These are phyloP conservation scores for Maccullochella peelii DNA, from an alignment of 2,113 vertebrate genomes.

Conservation along the genomic window DNA sequence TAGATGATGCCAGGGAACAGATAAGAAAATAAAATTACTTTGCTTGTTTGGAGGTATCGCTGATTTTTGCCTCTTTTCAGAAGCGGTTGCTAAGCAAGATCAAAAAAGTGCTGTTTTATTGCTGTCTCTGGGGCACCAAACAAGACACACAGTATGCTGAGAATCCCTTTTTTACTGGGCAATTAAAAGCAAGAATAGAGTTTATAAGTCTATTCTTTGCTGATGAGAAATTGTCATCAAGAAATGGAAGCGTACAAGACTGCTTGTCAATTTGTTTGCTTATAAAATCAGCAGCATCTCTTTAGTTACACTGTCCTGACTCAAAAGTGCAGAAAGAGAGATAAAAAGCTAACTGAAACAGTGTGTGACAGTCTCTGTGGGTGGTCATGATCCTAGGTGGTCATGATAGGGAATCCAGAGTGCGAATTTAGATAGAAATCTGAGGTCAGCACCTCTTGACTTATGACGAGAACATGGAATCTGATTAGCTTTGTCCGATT, in stretches of 20 bases:
- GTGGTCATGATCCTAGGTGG: constrained; percentile 59
- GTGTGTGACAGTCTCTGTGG: constrained; percentile 45
- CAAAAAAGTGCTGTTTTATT: constrained; percentile 78
- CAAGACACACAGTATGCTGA: constrained; percentile 47
- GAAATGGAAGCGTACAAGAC: background rate
- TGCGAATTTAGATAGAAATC: constrained; percentile 64
- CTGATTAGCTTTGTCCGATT: background rate
- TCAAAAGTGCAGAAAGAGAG: constrained; percentile 1
- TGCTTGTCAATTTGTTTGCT: constrained; percentile 2
- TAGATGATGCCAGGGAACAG: constrained; percentile 11
- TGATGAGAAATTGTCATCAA: constrained; percentile 22
- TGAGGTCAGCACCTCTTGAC: constrained; percentile 41
- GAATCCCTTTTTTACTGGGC: constrained; percentile 59
- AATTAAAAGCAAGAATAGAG: constrained; percentile 75
- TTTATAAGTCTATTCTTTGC: constrained; percentile 61
- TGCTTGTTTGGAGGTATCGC: constrained; percentile 26
- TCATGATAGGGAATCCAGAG: constrained; percentile 36
- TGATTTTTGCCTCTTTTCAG: constrained; percentile 20
- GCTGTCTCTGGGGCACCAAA: constrained; percentile 65
- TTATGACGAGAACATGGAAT: constrained; percentile 11
- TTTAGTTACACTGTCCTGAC: background rate
- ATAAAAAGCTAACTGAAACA: constrained; percentile 10
- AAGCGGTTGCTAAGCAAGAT: constrained; percentile 67
- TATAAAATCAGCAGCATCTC: background rate
- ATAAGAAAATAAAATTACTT: constrained; percentile 28